These are phyloP conservation scores for Phania funesta DNA, from an alignment of 2,888 invertebrate genomes.

Conservation along the genomic window DNA sequence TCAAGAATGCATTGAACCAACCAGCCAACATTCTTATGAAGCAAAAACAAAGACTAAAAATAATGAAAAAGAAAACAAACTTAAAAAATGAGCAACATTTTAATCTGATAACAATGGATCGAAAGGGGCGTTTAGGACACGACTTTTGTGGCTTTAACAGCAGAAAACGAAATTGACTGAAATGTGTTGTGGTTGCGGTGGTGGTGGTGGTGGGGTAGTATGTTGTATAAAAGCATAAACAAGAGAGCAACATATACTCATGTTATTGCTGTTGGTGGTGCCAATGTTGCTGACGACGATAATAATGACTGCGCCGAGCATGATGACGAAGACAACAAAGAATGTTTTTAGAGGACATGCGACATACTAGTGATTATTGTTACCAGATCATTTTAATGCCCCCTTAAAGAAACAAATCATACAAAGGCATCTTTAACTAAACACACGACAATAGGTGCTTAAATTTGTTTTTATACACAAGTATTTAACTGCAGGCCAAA, in stretches of 20 bases:
- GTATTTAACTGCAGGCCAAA: background rate
- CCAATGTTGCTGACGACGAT: conserved; percentile 47
- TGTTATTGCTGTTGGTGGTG: conserved; percentile 30
- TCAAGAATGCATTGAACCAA: conserved; percentile 51
- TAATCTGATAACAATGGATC: conserved; percentile 77
- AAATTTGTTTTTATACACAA: background rate
- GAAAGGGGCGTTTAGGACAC: conserved; percentile 77
- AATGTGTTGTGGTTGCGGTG: conserved; percentile 11
- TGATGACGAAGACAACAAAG: conserved; percentile 27
- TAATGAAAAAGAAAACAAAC: conserved; percentile 7
- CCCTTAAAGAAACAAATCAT: conserved; percentile 35
- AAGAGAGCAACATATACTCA: conserved; percentile 9
- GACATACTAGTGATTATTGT: conserved; percentile 55
- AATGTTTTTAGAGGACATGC: conserved; percentile 59
- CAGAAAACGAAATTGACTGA: conserved; percentile 47
- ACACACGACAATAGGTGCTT: conserved; percentile 14
- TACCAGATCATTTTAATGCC: conserved; percentile 50
- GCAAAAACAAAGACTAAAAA: conserved; percentile 22
- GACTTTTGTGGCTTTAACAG: conserved; percentile 69
- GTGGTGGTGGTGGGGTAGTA: conserved; percentile 11
- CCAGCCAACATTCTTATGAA: conserved; percentile 35
- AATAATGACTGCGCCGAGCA: conserved; percentile 42
- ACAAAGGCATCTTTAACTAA: conserved; percentile 36
- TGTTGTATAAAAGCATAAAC: conserved; percentile 13
- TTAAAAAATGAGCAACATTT: conserved; percentile 61